A percentile compares a stretch with the other conserved stretches of the same genome.
Evolutionary conservation across 2,797 vertebrate genomes (phyloP).

Genomic region (Acomys russatus): DNA sequence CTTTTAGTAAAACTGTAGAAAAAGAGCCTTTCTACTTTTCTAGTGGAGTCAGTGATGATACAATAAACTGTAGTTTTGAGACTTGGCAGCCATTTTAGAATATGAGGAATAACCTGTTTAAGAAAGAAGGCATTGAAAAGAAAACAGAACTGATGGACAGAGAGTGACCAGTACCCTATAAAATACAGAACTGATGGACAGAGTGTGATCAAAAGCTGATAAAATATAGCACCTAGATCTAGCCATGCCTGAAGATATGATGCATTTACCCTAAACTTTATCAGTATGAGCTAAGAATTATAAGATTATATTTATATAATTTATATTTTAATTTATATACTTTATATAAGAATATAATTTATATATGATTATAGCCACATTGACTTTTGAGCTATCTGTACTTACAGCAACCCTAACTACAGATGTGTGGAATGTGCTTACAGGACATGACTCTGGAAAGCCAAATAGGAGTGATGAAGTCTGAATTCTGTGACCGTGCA

Average conservation of each 20-base stretch:
- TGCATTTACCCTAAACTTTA: background rate
- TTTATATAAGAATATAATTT: too few relatives aligned
- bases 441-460: background rate
- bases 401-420: background rate
- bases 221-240: background rate
- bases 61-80: background rate
- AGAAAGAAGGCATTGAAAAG: background rate
- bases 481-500: background rate
- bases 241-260: background rate
- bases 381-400: background rate
- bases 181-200: background rate
- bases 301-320: too few relatives aligned
- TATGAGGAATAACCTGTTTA: background rate
- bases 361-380: background rate
- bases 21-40: background rate
- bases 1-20: background rate
- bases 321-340: too few relatives aligned
- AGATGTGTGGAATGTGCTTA: accelerated
- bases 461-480: background rate
- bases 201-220: background rate
- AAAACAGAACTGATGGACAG: background rate
- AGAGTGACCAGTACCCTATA: background rate
- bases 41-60: background rate
- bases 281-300: background rate
- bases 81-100: background rate